Evolutionary conservation across 2,797 vertebrate species (phyloP).

Genomic region (Micrastur ruficollis): DNA sequence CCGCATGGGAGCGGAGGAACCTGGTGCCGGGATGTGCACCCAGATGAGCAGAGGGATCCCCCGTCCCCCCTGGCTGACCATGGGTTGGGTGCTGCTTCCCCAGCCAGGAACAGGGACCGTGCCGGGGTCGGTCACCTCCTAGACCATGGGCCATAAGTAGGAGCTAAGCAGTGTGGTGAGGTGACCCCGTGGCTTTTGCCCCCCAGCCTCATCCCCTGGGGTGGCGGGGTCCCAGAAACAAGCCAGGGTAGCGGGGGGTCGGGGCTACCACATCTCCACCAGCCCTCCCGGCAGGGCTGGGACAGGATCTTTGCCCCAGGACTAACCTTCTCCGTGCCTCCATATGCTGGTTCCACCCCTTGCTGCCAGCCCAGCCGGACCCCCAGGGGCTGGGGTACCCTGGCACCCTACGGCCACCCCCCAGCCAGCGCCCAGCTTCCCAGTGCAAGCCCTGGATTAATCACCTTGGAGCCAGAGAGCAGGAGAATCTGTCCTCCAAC

Average conservation of each 20-base stretch:
- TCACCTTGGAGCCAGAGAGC: not conserved
- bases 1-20: fast-evolving
- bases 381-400: no score
- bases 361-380: not conserved
- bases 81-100: not conserved
- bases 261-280: not conserved
- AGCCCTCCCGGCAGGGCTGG: not conserved
- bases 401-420: not conserved
- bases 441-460: not conserved
- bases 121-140: not conserved
- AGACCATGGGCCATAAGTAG: not conserved
- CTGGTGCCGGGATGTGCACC: no score
- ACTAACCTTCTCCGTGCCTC: not conserved
- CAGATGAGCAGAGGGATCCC: not conserved
- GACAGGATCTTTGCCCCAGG: not conserved
- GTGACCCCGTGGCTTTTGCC: not conserved
- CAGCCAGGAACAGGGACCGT: not conserved
- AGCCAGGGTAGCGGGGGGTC: not conserved
- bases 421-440: not conserved
- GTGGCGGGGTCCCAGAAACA: not conserved
- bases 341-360: not conserved
- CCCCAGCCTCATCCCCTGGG: not conserved
- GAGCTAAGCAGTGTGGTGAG: not conserved
- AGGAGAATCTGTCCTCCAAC: not conserved
- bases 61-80: fast-evolving